Evolutionary conservation across 2,797 vertebrate species (phyloP).

Genomic region (Tiaroga cobitis): DNA sequence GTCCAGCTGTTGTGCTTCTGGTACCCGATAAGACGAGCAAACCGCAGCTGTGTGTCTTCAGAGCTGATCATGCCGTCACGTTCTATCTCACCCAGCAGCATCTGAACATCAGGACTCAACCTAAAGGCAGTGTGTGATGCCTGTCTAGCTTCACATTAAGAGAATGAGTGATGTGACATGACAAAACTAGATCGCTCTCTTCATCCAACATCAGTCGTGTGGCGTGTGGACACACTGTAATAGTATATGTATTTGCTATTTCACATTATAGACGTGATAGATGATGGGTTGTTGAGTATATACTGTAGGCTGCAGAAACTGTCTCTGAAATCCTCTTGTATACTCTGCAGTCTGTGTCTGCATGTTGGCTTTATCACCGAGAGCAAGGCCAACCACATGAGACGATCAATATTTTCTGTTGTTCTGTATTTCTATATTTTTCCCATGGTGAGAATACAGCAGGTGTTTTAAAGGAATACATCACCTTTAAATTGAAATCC

Average conservation of each 20-base stretch:
- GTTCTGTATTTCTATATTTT: constrained; percentile 65
- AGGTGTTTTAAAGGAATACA: constrained; percentile 56
- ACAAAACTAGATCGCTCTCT: not conserved
- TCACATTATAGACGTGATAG: not conserved
- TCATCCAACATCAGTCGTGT: not conserved
- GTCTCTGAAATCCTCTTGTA: constrained; percentile 69
- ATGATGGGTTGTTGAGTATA: not conserved
- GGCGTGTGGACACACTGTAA: not conserved
- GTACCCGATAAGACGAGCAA: not conserved
- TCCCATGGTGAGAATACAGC: constrained; percentile 75
- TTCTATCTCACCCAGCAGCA: not conserved
- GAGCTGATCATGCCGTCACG: not conserved
- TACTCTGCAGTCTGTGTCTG: constrained; percentile 64
- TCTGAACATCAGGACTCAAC: not conserved
- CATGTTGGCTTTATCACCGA: constrained; percentile 77
- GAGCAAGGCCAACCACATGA: constrained; percentile 77
- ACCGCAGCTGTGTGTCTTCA: not conserved
- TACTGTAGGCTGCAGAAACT: constrained; percentile 52
- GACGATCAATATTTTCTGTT: constrained; percentile 76
- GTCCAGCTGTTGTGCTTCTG: constrained; percentile 10
- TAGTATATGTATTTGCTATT: not conserved
- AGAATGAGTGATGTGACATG: constrained; percentile 3
- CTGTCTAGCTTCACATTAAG: not conserved
- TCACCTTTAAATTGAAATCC: constrained; percentile 16
- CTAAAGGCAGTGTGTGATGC: not conserved